These are phyloP conservation scores for Drosophila hamatofila DNA, from an alignment of 2,888 invertebrate species.

Conservation along the genomic window DNA sequence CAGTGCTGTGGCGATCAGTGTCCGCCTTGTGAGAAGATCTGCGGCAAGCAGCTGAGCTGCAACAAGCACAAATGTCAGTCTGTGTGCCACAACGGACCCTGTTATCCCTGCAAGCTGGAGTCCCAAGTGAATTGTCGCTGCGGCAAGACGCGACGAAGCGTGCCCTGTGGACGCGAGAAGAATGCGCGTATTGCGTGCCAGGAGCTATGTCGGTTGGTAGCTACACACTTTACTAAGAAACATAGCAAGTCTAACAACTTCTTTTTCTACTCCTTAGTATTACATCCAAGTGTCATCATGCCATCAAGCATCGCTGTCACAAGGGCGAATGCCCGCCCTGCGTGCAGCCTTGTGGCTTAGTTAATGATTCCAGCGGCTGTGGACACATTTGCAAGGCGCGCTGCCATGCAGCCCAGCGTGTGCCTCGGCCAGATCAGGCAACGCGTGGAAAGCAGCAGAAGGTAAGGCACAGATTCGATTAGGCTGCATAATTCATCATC, in stretches of 20 bases:
- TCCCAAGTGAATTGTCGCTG: constrained; percentile 90
- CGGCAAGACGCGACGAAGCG: constrained; percentile 90
- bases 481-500: neutral
- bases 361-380: constrained; percentile 77
- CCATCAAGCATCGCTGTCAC: constrained; percentile 92
- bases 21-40: constrained; percentile 93
- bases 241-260: neutral
- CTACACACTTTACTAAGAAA: no score
- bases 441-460: constrained; percentile 48
- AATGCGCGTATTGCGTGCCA: constrained; percentile 91
- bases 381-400: constrained; percentile 89
- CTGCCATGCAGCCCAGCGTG: constrained; percentile 92
- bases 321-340: constrained; percentile 94
- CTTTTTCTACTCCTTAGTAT: constrained; percentile 83
- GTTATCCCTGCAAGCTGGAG: constrained; percentile 90
- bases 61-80: constrained; percentile 94
- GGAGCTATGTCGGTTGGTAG: constrained; percentile 88
- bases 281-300: constrained; percentile 94
- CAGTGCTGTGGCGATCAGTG: constrained; percentile 94
- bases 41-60: constrained; percentile 93
- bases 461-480: constrained; percentile 30
- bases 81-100: constrained; percentile 91
- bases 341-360: constrained; percentile 89
- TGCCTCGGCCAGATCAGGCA: constrained; percentile 69
- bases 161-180: constrained; percentile 94